Percentiles rank a stretch among this genome's conserved stretches.
Evolutionary conservation across 2,888 invertebrate species (phyloP).

Genomic region (Synanthedon myopaeformis): DNA sequence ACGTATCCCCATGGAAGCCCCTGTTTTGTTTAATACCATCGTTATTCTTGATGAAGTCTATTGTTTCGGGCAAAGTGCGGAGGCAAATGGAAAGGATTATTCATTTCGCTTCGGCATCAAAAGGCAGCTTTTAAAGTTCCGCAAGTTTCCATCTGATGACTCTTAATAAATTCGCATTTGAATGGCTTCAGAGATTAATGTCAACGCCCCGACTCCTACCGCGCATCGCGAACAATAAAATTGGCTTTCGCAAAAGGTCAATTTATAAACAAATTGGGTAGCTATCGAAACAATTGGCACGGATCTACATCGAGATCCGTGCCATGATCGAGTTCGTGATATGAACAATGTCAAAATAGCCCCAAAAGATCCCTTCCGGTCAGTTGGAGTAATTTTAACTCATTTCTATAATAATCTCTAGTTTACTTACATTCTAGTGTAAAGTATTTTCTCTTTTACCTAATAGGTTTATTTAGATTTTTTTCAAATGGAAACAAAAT

Average conservation of each 20-base stretch:
- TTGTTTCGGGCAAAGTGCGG: constrained; percentile 47
- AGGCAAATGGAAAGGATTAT: constrained; percentile 56
- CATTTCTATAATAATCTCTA: too few relatives aligned
- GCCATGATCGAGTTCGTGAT: too few relatives aligned
- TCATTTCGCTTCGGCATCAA: constrained; percentile 45
- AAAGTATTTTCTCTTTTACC: too few relatives aligned
- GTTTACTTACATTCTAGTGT: too few relatives aligned
- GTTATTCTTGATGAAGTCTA: constrained; percentile 59
- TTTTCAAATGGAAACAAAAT: too few relatives aligned
- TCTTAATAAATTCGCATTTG: constrained; percentile 35
- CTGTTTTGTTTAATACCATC: constrained; percentile 60
- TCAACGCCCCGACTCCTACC: background rate
- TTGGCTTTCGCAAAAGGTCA: too few relatives aligned
- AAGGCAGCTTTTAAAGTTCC: constrained; percentile 41
- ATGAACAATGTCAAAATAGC: too few relatives aligned
- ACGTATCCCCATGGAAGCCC: constrained; percentile 35
- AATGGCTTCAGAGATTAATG: constrained; percentile 13
- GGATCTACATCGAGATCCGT: too few relatives aligned
- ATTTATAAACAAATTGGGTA: background rate
- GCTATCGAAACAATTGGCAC: too few relatives aligned
- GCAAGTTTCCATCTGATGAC: constrained; percentile 36
- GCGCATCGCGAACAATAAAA: background rate
- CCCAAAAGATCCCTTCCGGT: too few relatives aligned
- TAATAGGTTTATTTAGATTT: too few relatives aligned
- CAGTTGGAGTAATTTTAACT: too few relatives aligned